A percentile compares a stretch with the other conserved stretches of the same genome.
Evolutionary conservation across 1,140 invertebrate genomes (phyloP).

Genomic region (Drosophila busckii): DNA sequence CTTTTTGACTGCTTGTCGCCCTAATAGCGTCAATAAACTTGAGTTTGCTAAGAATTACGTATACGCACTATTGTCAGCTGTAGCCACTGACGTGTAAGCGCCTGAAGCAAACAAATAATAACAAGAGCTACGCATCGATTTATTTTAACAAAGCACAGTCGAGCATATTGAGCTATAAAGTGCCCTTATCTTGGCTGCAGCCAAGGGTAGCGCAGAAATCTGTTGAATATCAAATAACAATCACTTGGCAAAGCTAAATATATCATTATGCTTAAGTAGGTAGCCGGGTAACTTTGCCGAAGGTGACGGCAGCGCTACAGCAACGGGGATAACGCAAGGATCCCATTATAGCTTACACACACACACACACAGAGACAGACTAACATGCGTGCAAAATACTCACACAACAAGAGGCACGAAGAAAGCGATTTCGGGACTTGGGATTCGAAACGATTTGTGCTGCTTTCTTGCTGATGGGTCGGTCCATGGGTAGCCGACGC

Average conservation of each 20-base stretch:
- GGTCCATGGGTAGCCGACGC: conserved; percentile 28
- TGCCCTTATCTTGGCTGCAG: not conserved
- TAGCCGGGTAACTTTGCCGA: conserved; percentile 26
- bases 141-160: conserved; percentile 35
- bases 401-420: too few species aligned
- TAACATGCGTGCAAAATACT: too few species aligned
- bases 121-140: conserved; percentile 51
- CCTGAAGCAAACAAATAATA: conserved; percentile 56
- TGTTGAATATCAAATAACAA: conserved; percentile 78
- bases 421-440: conserved; percentile 4
- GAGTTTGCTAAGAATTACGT: conserved; percentile 37
- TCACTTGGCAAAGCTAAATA: conserved; percentile 76
- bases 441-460: conserved; percentile 33
- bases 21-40: conserved; percentile 21
- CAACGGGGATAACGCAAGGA: conserved; percentile 29
- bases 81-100: conserved; percentile 4
- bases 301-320: conserved; percentile 30
- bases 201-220: conserved; percentile 44
- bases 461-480: conserved; percentile 46
- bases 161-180: conserved; percentile 12
- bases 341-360: conserved; percentile 34
- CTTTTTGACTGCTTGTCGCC: too few species aligned
- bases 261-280: conserved; percentile 77
- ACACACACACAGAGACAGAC: not conserved
- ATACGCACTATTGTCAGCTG: conserved; percentile 45